A percentile compares a stretch with the other conserved stretches of the same genome.
Evolutionary conservation across 2,888 invertebrate species (phyloP).

Genomic region (Dinocampus coccinellae): DNA sequence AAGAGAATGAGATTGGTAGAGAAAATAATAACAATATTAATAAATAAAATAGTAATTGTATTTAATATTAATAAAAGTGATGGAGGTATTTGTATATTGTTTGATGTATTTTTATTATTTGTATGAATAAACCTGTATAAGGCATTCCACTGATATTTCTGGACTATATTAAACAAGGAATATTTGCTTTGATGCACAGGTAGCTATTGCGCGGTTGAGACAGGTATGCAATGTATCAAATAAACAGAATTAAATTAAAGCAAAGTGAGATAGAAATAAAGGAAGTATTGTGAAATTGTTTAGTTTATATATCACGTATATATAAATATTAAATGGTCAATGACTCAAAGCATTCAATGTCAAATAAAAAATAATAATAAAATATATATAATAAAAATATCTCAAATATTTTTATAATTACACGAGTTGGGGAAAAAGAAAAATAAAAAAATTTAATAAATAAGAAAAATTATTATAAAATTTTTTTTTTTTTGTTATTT

Average conservation of each 20-base stretch:
- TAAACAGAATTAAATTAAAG: slow-evolving; percentile 9
- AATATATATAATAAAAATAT: too few species aligned
- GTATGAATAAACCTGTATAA: background rate
- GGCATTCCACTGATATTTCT: background rate
- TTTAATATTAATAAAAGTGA: too few species aligned
- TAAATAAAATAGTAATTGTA: background rate
- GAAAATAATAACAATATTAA: background rate
- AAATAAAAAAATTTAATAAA: too few species aligned
- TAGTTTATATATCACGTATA: too few species aligned
- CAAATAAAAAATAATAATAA: too few species aligned
- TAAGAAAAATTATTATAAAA: too few species aligned
- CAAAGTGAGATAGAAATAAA: background rate
- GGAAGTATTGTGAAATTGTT: background rate
- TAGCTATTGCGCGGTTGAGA: background rate
- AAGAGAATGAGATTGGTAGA: slow-evolving; percentile 2
- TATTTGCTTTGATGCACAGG: background rate
- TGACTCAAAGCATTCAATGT: too few species aligned
- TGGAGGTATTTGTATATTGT: background rate
- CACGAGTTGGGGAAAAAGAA: too few species aligned
- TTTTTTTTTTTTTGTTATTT: too few species aligned
- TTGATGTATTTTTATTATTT: background rate
- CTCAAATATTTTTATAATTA: too few species aligned
- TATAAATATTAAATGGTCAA: too few species aligned
- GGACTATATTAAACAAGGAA: background rate
- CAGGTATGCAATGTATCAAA: background rate